A percentile compares a stretch with the other conserved stretches of the same genome.
These are phyloP conservation scores for Saccostrea echinata DNA, from an alignment of 1,140 invertebrate genomes.

Conservation along the genomic window DNA sequence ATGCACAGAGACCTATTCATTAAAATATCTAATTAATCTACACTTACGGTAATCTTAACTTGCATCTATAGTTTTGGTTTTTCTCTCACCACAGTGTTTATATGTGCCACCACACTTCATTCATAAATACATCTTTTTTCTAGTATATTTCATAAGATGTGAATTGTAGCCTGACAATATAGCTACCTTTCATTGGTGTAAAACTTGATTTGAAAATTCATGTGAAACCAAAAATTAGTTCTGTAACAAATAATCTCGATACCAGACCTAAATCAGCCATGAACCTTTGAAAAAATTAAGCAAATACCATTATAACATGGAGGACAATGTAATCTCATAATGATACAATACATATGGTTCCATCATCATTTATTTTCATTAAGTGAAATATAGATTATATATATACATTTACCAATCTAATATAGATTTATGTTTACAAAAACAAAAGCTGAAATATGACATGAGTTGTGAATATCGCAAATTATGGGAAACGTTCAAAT, in stretches of 20 bases:
- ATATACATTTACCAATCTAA: background rate
- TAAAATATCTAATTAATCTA: no score
- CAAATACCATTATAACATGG: no score
- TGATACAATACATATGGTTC: background rate
- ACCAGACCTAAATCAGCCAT: background rate
- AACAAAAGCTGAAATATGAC: background rate
- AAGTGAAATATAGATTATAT: background rate
- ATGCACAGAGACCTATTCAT: no score
- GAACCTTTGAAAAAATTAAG: background rate
- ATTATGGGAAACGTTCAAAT: background rate
- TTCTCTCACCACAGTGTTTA: no score
- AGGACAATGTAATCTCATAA: conserved; percentile 28
- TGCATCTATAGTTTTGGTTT: no score
- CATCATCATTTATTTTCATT: background rate
- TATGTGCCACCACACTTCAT: no score
- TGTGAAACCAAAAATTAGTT: background rate
- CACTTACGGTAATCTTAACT: no score
- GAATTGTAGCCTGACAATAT: background rate
- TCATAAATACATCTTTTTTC: no score
- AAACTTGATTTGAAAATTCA: background rate
- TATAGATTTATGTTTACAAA: conserved; percentile 2
- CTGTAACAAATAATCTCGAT: background rate
- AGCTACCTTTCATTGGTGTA: background rate
- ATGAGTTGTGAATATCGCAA: background rate
- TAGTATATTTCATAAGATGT: no score